Percentiles rank a stretch among this genome's conserved stretches.
Evolutionary conservation across 2,888 invertebrate species (phyloP).

Genomic region (Acheta domesticus): DNA sequence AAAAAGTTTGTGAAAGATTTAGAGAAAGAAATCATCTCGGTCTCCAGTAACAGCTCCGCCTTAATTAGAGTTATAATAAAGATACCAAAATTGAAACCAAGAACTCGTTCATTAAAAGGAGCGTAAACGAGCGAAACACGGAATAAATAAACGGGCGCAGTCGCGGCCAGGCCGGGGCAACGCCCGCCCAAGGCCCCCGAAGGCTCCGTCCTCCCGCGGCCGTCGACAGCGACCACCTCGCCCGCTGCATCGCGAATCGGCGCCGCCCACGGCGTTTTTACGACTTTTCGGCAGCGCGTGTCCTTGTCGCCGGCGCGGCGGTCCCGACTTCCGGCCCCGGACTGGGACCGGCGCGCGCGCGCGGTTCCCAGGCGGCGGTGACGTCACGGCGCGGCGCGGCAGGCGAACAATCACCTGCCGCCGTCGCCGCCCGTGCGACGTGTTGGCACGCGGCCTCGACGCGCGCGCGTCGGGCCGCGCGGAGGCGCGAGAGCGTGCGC

Average conservation of each 20-base stretch:
- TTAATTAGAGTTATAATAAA: no score
- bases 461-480: background rate
- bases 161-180: no score
- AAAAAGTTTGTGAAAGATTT: no score
- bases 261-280: background rate
- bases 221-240: no score
- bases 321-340: background rate
- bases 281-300: slow-evolving; percentile 21
- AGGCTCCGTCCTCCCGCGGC: no score
- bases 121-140: no score
- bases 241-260: background rate
- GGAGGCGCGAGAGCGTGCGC: background rate
- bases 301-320: slow-evolving; percentile 18
- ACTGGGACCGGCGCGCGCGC: slow-evolving; percentile 19
- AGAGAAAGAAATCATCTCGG: no score
- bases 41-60: no score
- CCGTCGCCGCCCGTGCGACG: background rate
- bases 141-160: no score
- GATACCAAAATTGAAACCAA: no score
- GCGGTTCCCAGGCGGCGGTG: slow-evolving; percentile 11
- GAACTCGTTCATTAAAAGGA: no score
- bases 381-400: slow-evolving; percentile 2
- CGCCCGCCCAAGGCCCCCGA: no score
- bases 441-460: background rate
- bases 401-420: background rate